Percentiles rank a stretch among this genome's conserved stretches.
Evolutionary conservation across 2,888 invertebrate species (phyloP).

Genomic region (Agonopterix subpropinquella): DNA sequence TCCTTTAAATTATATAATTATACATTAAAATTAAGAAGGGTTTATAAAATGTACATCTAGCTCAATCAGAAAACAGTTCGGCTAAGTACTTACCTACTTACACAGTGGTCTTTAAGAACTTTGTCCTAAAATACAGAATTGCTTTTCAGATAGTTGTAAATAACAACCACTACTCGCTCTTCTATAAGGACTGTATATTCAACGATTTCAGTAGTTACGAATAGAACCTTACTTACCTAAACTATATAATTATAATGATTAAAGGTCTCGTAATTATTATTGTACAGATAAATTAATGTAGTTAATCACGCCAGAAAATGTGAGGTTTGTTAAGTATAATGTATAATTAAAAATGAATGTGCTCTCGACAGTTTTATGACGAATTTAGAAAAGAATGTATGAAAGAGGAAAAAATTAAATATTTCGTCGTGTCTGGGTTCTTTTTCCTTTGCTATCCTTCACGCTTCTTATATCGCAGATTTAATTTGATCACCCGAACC

Average conservation of each 20-base stretch:
- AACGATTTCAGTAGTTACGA: conserved; percentile 52
- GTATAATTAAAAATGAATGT: conserved; percentile 71
- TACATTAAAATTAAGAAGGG: no score
- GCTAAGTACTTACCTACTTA: conserved; percentile 38
- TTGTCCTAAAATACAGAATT: conserved; percentile 11
- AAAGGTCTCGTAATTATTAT: conserved; percentile 72
- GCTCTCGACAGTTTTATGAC: conserved; percentile 74
- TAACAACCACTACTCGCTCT: conserved; percentile 5
- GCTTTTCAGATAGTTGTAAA: conserved; percentile 38
- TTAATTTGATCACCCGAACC: neutral
- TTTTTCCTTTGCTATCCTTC: conserved; percentile 42
- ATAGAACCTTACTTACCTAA: conserved; percentile 56
- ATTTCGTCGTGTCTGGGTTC: conserved; percentile 71
- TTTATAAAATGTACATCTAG: no score
- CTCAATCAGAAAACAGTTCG: conserved; percentile 11
- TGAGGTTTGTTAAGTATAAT: conserved; percentile 72
- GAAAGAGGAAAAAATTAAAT: conserved; percentile 72
- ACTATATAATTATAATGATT: conserved; percentile 61
- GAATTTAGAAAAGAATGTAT: conserved; percentile 75
- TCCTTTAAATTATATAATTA: neutral
- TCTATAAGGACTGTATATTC: conserved; percentile 35
- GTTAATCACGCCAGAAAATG: conserved; percentile 69
- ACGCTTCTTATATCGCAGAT: conserved; percentile 5
- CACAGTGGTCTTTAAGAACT: neutral
- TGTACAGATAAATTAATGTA: conserved; percentile 75